Base-by-base conservation (phyloP, 2,888 invertebrate species). In the Neoaliturus tenellus region DNA sequence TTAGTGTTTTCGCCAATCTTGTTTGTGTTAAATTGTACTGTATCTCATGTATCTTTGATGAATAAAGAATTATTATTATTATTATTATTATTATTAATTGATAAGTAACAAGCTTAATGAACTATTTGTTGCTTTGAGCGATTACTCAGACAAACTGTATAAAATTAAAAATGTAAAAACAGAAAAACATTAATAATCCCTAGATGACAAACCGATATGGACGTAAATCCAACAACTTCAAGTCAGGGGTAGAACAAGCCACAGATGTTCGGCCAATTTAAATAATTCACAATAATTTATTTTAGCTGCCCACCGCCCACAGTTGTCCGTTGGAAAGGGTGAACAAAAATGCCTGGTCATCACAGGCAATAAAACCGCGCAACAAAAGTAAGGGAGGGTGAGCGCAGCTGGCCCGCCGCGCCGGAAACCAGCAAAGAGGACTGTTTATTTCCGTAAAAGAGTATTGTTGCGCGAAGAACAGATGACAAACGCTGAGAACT, bases 401-500 rank as follows among this genome's bases (percentile, higher is more conserved):
- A 23, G 55, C 4, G 35, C 78, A 55, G 51, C 78, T 35, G 31
- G n/a, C 31, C 8, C 69, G 35, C 6, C n/a, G n/a, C 67, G 20
- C 78, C 78, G 78, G 78, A 78, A 78, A 28, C 78, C 28, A 31
- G 78, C 48, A 28, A 48, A 73, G 39, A n/a, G 44, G 48, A 5
- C 75, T 55, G 78, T 35, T 48, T 82, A 71, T 82, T 82, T 82
- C 82, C 55, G 71, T 82, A 73, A 82, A 81, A 82, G 82, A 73
- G 73, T 73, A 82, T 82, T 73, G 82, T 82, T 73, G 73, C 82
- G 51, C 55, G 31, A 35, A 35, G 55, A 73, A 71, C 82, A 82
- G 82, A 73, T 73, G 82, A 73, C 55, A 20, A 17, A 55, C 78
- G 78, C 44, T 23, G 71, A 41, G 67, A 35, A 23, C 51, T 17